Evolutionary conservation across 2,888 invertebrate species (phyloP), one percentile per base, ranked within the genome.

Genomic region (Himalopsyche japonica): DNA sequence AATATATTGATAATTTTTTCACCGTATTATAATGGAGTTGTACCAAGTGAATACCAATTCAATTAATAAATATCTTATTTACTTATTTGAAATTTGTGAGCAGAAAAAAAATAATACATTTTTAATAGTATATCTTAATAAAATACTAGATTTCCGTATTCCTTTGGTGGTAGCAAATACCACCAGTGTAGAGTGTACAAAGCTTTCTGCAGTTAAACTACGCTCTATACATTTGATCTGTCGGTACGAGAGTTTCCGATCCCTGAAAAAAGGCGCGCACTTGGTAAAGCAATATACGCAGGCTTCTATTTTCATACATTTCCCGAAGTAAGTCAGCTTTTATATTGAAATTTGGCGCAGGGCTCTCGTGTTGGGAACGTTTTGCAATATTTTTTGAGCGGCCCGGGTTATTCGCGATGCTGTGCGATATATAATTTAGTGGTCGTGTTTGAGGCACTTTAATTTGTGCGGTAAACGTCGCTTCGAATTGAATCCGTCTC

Each of bases 251-350:
- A 8, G 70, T 70, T 10, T 70, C 70, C 12, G 20, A 70, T 27
- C 70, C 70, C 70, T 70, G 70, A 1, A 27, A 15, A 27, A 27
- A 70, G 70, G 30, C 12, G 24, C 70, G 27, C 30, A 24, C 12
- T 70, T 30, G 30, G 70, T 70, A 70, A 27, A 70, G 70, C 2
- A 5, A 27, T 70, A 70, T 15, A 70, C 70, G 27, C 70, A 27
- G 27, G 34, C 32, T 77, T 76, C 34, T 30, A 82, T 82, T 82
- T 82, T 82, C 82, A 82, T 82, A 82, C 77, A 77, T 47, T 82
- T 81, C 47, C 81, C n/a, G n/a, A 7, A 24, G 70, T 70, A 8
- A 27, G 5, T 10, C 24, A n/a, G 24, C 24, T 64, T 27, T 70
- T 2, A 30, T 30, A 20, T 70, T 18, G 1, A 24, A 8, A 1